Conservation (phyloP, 92 coral and sea anemone species). For the Metridium senile region DNA sequence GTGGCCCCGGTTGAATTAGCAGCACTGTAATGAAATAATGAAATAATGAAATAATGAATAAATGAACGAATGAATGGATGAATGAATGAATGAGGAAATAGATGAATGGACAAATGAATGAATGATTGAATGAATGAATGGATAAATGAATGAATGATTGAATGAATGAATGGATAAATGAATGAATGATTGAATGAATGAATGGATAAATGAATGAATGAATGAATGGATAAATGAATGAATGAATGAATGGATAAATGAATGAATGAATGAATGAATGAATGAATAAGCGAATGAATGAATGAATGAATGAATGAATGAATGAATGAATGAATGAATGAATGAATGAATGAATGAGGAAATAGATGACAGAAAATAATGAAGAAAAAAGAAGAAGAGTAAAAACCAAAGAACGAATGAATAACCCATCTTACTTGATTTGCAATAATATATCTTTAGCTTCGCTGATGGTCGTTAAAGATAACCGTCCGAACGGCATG, state of each 20-base stretch:
- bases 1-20: too few relatives aligned
- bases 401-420: background rate
- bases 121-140: background rate
- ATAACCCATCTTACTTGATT: conserved; percentile 63
- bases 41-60: conserved; percentile 16
- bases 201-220: background rate
- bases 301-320: background rate
- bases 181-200: background rate
- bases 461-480: conserved; percentile 66
- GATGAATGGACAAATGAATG: background rate
- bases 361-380: background rate
- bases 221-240: background rate
- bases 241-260: background rate
- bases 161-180: too few relatives aligned
- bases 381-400: too few relatives aligned
- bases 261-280: background rate
- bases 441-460: conserved; percentile 57
- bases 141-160: background rate
- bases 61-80: background rate
- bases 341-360: background rate
- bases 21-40: too few relatives aligned
- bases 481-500: conserved; percentile 86
- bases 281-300: background rate
- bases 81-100: background rate
- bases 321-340: background rate